These are phyloP conservation scores for Apomyelois bistriatella DNA, from an alignment of 2,888 invertebrate genomes.

Conservation along the genomic window DNA sequence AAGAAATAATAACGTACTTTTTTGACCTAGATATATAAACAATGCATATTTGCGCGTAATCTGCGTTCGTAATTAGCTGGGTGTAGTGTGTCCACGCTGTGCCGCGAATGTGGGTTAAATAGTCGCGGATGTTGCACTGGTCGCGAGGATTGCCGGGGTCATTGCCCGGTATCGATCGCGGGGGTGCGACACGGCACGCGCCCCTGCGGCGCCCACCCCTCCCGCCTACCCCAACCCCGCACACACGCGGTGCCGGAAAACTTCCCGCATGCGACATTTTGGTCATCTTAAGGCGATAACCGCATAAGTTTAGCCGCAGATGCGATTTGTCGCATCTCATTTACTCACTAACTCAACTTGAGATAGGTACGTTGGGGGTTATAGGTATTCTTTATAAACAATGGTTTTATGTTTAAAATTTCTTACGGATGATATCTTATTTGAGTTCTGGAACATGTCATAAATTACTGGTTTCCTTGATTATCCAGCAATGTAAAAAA, in stretches of 20 bases:
- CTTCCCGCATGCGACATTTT: slow-evolving; percentile 74
- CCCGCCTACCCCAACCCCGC: slow-evolving; percentile 35
- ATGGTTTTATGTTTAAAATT: no score
- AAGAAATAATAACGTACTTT: no score
- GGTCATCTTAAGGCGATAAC: slow-evolving; percentile 34
- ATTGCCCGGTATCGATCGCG: slow-evolving; percentile 76
- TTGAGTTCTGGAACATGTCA: no score
- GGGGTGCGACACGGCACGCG: slow-evolving; percentile 55
- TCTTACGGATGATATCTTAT: no score
- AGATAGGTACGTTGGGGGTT: no score
- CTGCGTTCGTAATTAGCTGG: slow-evolving; percentile 63
- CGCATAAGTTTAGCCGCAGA: background rate
- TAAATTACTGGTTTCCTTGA: no score
- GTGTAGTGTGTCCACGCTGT: slow-evolving; percentile 17
- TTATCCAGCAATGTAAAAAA: no score
- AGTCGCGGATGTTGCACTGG: slow-evolving; percentile 57
- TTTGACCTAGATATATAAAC: slow-evolving; percentile 52
- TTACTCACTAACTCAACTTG: no score
- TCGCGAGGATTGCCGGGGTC: slow-evolving; percentile 61
- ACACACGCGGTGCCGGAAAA: slow-evolving; percentile 50
- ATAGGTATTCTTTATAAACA: no score
- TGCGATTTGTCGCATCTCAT: background rate
- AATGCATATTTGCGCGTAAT: slow-evolving; percentile 55
- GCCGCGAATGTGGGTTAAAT: slow-evolving; percentile 63
- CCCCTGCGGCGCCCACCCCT: slow-evolving; percentile 58